Evolutionary conservation across 2,888 invertebrate genomes (phyloP), one percentile per base, ranked within the genome.

Genomic region (Stenolophus ochropezus): DNA sequence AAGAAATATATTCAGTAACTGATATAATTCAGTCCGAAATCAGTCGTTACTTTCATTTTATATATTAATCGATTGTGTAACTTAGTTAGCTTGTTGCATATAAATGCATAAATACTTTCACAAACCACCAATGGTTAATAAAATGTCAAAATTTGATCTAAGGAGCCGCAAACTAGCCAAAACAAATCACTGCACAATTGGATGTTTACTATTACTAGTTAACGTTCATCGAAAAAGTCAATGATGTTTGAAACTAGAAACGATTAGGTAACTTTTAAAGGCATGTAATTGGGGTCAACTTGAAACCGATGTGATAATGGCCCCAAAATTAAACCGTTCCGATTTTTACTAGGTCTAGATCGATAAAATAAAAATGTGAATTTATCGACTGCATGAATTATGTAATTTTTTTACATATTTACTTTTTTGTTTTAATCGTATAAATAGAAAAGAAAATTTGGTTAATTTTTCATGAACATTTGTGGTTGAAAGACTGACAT

Each of bases 71-170:
- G 14, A 14, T 61, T 61, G 25, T 25, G 25, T n/a, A 61, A 61
- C 61, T 1, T 5, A 25, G n/a, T 61, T n/a, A 61, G 14, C n/a
- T 23, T 61, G 8, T 25, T 61, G 61, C 61, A 61, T 61, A 23
- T 61, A 61, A 61, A 61, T 61, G 23, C n/a, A 23, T 8, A 56
- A 53, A 56, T 56, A 56, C 61, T 61, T 61, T 61, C 61, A 61
- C 61, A 21, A 61, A 25, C 14, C 11, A 20, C 20, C 56, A 61
- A 61, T 23, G 25, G 61, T 23, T 61, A 61, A 56, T 21, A 20
- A 56, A 61, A 61, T 61, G 61, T n/a, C 61, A 61, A 61, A 58
- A 61, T 61, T 61, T 61, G 25, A 61, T 61, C 61, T 61, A 61
- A 61, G 23, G 61, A 56, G 21, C 21, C 56, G 8, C 21, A 4